phyloP scores from a whole-genome alignment of 1,140 invertebrate genomes.

The Leptopilina clavipes region DNA sequence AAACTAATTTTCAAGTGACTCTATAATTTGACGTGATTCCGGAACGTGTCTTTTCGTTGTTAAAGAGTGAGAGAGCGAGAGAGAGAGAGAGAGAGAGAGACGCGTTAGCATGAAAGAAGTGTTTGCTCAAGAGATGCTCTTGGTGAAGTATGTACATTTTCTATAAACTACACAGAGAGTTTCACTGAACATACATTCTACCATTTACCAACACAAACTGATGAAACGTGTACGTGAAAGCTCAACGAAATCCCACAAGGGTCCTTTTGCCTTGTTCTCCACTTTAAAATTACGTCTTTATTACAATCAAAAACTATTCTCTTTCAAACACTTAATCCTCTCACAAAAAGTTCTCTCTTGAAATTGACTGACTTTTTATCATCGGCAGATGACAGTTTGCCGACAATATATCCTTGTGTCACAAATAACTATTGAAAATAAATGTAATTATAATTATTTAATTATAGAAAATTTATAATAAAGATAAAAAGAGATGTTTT shows the following conservation, averaged over 20 bases:
- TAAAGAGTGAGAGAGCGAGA: too few species aligned
- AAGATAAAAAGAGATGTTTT: neutral
- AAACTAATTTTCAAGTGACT: neutral
- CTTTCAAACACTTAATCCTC: neutral
- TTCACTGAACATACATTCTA: slow-evolving; percentile 5
- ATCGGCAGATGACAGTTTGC: too few species aligned
- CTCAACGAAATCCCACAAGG: neutral
- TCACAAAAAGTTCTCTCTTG: neutral
- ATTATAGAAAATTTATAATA: too few species aligned
- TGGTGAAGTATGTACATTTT: slow-evolving; percentile 21
- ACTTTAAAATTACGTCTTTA: slow-evolving; percentile 21
- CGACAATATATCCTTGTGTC: too few species aligned
- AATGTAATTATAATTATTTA: too few species aligned
- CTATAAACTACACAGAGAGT: slow-evolving; percentile 24
- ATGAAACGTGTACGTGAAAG: neutral
- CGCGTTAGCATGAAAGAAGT: slow-evolving; percentile 4
- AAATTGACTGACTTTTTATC: neutral
- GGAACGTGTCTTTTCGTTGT: neutral
- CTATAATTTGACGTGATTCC: neutral
- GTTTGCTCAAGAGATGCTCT: slow-evolving; percentile 19
- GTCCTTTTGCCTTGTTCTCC: neutral
- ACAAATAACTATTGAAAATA: too few species aligned
- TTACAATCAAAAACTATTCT: neutral
- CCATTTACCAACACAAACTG: neutral
- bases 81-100: neutral